Evolutionary conservation across 2,797 vertebrate genomes (phyloP).

Genomic region (Eospalax fontanierii): DNA sequence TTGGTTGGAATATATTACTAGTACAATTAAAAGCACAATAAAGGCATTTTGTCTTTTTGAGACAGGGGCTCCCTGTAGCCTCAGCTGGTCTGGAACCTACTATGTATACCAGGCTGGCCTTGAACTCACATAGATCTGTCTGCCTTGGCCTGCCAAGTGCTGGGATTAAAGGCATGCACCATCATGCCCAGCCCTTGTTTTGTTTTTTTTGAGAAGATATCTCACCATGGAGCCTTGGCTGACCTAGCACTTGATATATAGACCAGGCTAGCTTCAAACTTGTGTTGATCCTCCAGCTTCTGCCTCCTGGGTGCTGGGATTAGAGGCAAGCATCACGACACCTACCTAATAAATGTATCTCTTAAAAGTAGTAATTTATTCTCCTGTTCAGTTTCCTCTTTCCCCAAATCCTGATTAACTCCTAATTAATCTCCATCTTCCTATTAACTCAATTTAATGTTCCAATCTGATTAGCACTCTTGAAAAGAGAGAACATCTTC

Average conservation of each 20-base stretch:
- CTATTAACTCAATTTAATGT: constrained; percentile 87
- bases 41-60: no score
- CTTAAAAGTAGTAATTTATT: constrained; percentile 66
- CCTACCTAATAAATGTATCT: neutral
- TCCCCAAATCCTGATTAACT: constrained; percentile 85
- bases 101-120: no score
- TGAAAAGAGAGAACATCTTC: constrained; percentile 39
- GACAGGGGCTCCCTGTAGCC: no score
- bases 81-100: no score
- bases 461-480: constrained; percentile 85
- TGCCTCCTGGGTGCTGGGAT: neutral
- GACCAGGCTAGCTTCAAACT: neutral
- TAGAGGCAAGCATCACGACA: neutral
- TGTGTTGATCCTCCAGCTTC: neutral
- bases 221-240: neutral
- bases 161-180: no score
- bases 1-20: constrained; percentile 43
- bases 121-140: no score
- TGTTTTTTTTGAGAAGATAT: neutral
- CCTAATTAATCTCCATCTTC: constrained; percentile 88
- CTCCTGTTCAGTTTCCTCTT: constrained; percentile 10
- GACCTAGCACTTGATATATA: neutral
- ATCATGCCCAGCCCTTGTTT: neutral
- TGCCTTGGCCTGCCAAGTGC: no score
- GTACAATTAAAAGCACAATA: neutral